Evolutionary conservation across 2,113 vertebrate genomes (phyloP), one percentile per base, ranked within the genome.

Genomic region (Hippoglossus stenolepis): DNA sequence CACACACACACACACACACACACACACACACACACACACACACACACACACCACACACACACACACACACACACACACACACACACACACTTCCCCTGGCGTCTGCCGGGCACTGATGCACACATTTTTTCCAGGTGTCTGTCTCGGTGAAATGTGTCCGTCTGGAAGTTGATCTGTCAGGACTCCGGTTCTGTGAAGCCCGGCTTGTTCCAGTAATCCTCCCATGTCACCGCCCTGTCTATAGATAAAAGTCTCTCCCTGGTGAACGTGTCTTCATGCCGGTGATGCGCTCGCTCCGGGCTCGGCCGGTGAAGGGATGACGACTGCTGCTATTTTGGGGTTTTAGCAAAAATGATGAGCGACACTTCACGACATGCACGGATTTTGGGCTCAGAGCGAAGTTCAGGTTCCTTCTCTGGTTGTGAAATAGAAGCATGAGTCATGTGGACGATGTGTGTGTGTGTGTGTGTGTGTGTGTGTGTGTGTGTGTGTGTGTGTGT

Each of bases 261-360:
- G 24, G 2, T 14, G 20, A 40, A 28, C 18, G 26, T 72, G 26
- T 66, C 70, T 28, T 17, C 54, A 11, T 59, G n/a, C 59, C 18
- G 81, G 51, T 73, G 11, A 77, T 2, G 31, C 31, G 59, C 53
- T 13, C 28, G 7, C 58, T 47, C 24, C 24, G 15, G 47, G 15
- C 57, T 68, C 35, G 31, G 56, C 66, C 80, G 24, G 82, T 49
- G 80, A 87, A 73, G 3, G 23, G 47, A 51, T 79, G 90, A 87
- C 71, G 64, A 67, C 57, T 5, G 56, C 14, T 60, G 43, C 8
- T 7, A 59, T 47, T 81, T n/a, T 43, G 35, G 35, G 80, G 53
- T 31, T 72, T 10, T 57, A n/a, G 11, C 20, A 20, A 23, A 73
- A 80, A 74, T 9, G 58, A 58, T n/a, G 80, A 83, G 49, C 28